phyloP scores from a whole-genome alignment of 2,113 vertebrate species.

The Oriolus oriolus region DNA sequence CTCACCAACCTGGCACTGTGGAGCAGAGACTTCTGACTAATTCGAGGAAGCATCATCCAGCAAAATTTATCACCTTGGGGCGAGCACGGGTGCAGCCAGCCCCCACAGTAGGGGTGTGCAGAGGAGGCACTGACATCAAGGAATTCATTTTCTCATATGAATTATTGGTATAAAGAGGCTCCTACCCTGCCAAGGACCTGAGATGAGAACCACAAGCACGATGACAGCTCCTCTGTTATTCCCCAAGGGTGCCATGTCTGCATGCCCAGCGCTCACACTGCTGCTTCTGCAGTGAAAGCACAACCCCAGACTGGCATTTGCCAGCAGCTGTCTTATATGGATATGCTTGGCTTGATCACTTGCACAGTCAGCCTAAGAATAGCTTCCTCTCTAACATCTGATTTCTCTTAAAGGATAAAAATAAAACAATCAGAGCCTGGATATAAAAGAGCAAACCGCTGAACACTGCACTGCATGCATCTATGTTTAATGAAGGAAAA shows the following conservation, averaged over 20 bases:
- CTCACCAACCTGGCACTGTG: not conserved
- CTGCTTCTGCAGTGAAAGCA: constrained; percentile 22
- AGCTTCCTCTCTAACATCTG: constrained; percentile 60
- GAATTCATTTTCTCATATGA: not conserved
- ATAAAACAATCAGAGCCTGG: constrained; percentile 54
- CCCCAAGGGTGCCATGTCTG: not conserved
- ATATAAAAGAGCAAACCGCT: constrained; percentile 53
- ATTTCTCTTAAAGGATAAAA: constrained; percentile 67
- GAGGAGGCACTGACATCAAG: not conserved
- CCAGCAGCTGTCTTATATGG: constrained; percentile 50
- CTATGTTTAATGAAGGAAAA: constrained; percentile 63
- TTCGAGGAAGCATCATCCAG: not conserved
- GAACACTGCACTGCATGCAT: constrained; percentile 37
- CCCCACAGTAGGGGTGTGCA: not conserved
- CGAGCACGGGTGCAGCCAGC: not conserved
- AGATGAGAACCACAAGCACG: not conserved
- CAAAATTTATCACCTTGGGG: not conserved
- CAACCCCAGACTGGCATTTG: constrained; percentile 19
- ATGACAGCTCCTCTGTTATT: not conserved
- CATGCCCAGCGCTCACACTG: not conserved
- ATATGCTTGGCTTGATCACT: constrained; percentile 62
- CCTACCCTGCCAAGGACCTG: not conserved
- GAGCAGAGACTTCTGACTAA: not conserved
- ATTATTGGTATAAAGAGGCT: not conserved
- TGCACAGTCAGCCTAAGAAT: constrained; percentile 52